Percentiles rank a stretch among this genome's conserved stretches.
These are phyloP conservation scores for Cardiocondyla obscurior DNA, from an alignment of 1,140 invertebrate genomes.

Conservation along the genomic window DNA sequence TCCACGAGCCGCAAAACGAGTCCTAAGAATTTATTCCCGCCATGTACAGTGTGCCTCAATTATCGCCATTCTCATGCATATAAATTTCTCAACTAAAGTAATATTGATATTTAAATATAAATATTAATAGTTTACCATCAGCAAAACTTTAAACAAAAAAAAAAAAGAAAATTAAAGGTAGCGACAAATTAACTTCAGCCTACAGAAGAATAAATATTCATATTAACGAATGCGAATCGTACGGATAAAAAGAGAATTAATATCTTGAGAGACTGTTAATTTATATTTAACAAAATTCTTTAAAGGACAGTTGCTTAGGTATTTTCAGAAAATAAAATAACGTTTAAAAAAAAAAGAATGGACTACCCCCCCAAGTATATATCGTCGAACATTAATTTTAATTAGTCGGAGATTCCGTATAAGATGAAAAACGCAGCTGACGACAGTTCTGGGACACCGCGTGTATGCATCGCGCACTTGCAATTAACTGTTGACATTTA, in stretches of 20 bases:
- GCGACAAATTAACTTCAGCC: too few relatives aligned
- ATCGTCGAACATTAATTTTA: conserved; percentile 57
- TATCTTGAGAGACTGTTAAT: neutral
- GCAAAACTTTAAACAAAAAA: neutral
- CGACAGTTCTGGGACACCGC: conserved; percentile 27
- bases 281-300: neutral
- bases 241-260: neutral
- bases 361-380: neutral
- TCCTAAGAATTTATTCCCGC: conserved; percentile 58
- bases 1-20: conserved; percentile 48
- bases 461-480: conserved; percentile 39
- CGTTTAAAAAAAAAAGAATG: neutral
- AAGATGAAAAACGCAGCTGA: neutral
- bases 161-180: neutral
- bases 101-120: neutral
- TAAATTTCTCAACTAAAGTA: neutral
- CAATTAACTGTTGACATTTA: conserved; percentile 75
- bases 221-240: neutral
- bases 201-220: too few relatives aligned
- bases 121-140: neutral
- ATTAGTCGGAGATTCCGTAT: conserved; percentile 41
- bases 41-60: neutral
- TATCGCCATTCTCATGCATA: neutral
- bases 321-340: neutral
- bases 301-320: neutral